Percentiles rank a stretch among this genome's conserved stretches.
These are phyloP conservation scores for Magallana gigas DNA, from an alignment of 1,140 invertebrate species.

Conservation along the genomic window DNA sequence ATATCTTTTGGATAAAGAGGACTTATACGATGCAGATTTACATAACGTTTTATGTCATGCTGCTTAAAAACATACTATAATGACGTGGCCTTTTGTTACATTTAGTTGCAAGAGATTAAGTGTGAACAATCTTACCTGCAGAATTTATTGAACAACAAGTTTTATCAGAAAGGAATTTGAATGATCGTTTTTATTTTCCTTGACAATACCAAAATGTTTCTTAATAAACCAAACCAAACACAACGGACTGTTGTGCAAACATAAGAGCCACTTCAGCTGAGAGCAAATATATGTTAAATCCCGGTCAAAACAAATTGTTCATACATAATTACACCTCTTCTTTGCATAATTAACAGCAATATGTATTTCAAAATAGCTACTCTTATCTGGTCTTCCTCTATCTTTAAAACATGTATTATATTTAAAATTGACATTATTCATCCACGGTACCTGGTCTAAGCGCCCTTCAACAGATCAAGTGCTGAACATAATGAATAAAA, in stretches of 20 bases:
- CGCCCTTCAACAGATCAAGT: neutral
- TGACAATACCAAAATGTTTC: no score
- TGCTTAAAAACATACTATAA: neutral
- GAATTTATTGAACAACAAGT: neutral
- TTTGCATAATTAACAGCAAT: neutral
- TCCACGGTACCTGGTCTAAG: neutral
- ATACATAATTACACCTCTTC: no score
- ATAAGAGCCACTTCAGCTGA: no score
- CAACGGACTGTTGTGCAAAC: no score
- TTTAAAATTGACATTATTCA: neutral
- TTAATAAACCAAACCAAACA: no score
- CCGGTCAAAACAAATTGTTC: no score
- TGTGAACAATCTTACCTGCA: neutral
- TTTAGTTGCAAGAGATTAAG: neutral
- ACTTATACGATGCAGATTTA: neutral
- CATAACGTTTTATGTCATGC: neutral
- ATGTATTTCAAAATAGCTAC: neutral
- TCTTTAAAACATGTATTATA: neutral
- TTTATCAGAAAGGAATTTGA: neutral
- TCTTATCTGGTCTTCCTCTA: neutral
- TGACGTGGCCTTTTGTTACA: neutral
- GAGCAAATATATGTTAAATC: no score
- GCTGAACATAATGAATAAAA: neutral
- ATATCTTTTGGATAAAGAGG: neutral
- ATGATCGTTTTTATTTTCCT: no score